Evolutionary conservation across 2,888 invertebrate species (phyloP), one percentile per base, ranked within the genome.

Genomic region (Rambutsinella grinnellia): DNA sequence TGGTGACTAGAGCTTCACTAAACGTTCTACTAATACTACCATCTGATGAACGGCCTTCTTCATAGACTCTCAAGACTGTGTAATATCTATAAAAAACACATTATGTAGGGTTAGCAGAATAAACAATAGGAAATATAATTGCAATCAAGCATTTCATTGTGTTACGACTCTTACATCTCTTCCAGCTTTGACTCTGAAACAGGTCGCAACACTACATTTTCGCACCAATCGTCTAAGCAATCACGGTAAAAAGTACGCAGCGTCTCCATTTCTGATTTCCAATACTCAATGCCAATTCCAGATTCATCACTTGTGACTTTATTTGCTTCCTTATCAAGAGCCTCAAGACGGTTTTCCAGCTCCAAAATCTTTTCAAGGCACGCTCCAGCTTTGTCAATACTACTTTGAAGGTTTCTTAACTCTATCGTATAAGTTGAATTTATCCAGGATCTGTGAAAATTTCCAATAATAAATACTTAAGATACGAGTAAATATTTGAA

Each of bases 81-180:
- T 81, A 68, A 19, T 79, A 77, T 53, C 81, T 81, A 47, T 17
- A 62, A 57, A 61, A 56, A 57, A 19, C 26, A 6, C 27, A 36
- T 36, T 60, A 60, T 26, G 15, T 56, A 21, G 3, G 5, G 13
- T 56, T 23, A 21, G 15, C 19, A 15, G 53, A 53, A 17, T 53
- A 53, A 17, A 53, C 53, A 53, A 53, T n/a, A 53, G 17, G 53
- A 53, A 53, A 53, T 8, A 6, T 13, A 6, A 6, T 13, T 53
- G 53, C n/a, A n/a, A n/a, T n/a, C n/a, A n/a, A n/a, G n/a, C n/a
- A n/a, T n/a, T n/a, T 6, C 21, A 23, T n/a, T n/a, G n/a, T n/a
- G n/a, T n/a, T n/a, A n/a, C n/a, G n/a, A n/a, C n/a, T n/a, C 67
- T 61, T 77, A 81, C 79, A 79, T 68, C 70, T 81, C 81, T 60